These are phyloP conservation scores for Alfaro cultratus DNA, from an alignment of 2,797 vertebrate species.

Conservation along the genomic window DNA sequence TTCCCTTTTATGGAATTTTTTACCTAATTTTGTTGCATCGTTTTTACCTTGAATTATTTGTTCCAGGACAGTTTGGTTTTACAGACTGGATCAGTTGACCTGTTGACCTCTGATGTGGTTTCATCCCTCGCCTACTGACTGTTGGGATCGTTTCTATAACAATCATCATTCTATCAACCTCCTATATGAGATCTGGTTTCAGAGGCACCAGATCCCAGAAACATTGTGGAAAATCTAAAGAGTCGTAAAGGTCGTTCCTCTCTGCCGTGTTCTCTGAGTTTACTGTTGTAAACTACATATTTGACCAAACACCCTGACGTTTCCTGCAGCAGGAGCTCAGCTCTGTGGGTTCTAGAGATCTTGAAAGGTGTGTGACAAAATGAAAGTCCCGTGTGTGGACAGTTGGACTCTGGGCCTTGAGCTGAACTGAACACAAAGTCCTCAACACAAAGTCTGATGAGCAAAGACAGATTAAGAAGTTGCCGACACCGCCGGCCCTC, in stretches of 20 bases:
- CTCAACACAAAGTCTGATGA: neutral
- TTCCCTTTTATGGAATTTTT: neutral
- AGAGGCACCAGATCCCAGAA: neutral
- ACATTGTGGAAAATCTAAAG: too few relatives aligned
- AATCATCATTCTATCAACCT: neutral
- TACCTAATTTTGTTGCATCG: fast-evolving
- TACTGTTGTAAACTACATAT: too few relatives aligned
- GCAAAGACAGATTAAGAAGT: neutral
- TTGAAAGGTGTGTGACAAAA: too few relatives aligned
- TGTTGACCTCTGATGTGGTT: neutral
- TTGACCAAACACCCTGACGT: too few relatives aligned
- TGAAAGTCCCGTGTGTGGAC: too few relatives aligned
- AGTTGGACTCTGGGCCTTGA: too few relatives aligned
- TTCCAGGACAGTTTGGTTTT: neutral
- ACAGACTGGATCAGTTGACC: neutral
- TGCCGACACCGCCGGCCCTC: neutral
- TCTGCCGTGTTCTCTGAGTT: too few relatives aligned
- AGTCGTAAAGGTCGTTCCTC: too few relatives aligned
- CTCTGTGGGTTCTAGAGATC: too few relatives aligned
- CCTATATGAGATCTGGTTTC: neutral
- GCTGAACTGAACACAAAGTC: neutral
- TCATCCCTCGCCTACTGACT: neutral
- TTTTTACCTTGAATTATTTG: neutral
- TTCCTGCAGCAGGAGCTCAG: too few relatives aligned
- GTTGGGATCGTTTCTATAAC: neutral